Evolutionary conservation across 2,888 invertebrate species (phyloP), one percentile per base, ranked within the genome.

Genomic region (Plebejus argus): DNA sequence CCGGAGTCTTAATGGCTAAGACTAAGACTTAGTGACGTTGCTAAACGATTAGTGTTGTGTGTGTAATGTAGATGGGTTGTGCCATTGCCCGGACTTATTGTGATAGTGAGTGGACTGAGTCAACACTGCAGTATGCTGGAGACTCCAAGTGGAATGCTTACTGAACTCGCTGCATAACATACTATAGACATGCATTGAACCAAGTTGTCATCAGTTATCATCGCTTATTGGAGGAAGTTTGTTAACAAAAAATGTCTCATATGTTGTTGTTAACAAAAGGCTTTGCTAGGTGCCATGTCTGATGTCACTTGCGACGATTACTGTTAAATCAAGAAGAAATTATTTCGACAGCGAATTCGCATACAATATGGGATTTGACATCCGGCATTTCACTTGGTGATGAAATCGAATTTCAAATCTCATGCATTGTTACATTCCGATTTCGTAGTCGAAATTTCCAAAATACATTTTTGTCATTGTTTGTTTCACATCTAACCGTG

Each of bases 61-160:
- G 89, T 90, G 86, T 89, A 86, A 86, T 88, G 89, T 91, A 91
- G 90, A 84, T 85, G 88, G 90, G 88, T 87, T 86, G 90, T 90
- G 91, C 89, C 90, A 88, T 88, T 84, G 56, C 77, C 77, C 71
- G 71, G 58, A 56, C 72, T 45, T 71, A 70, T 39, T 80, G 79
- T 80, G 79, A 79, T 80, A 78, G 79, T 79, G 78, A 78, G 71
- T 56, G 79, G 76, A 79, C 77, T 53, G 66, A 66, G 66, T 66
- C 66, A 66, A 66, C 28, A 33, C 28, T 66, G 28, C 66, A 66
- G 66, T 66, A 66, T 5, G 66, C 28, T 66, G 66, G 66, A 66
- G 66, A 6, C 15, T 66, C 23, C 3, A 66, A 28, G 28, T 66
- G 66, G 28, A 66, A 66, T 12, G 6, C 66, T 66, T 28, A 28